Evolutionary conservation across 2,113 vertebrate genomes (phyloP), one percentile per base, ranked within the genome.

Genomic region (Amphilophus citrinellus): DNA sequence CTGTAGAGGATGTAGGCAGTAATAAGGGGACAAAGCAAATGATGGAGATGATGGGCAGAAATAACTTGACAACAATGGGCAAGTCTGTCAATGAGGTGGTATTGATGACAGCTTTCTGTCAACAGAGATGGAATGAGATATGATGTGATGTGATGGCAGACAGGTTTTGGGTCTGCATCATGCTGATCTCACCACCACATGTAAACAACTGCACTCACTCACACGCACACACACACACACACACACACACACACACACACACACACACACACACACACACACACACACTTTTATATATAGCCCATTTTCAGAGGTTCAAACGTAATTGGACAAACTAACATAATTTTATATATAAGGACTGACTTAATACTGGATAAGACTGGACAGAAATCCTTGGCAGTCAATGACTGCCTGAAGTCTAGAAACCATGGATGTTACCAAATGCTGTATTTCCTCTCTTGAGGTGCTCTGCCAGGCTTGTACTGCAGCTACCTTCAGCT

Each of bases 11-110:
- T 88, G 65, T 62, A 65, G 76, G 63, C 60, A 61, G 57, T 50
- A 84, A 90, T 92, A 90, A 86, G 87, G 71, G 81, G 79, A 87
- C 79, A 86, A 83, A 88, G 84, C 63, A 86, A 86, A 85, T 44
- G 83, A 88, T 84, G 80, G 47, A 80, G 47, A 60, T 63, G 79
- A 84, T 82, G 14, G 56, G 47, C 80, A 77, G 83, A 79, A 87
- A 80, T 83, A 88, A 82, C 39, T 22, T 37, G 10, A 84, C 30
- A 77, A 86, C 83, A 81, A 44, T 79, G 77, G 61, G 78, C 76
- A 39, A 85, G 77, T 60, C 47, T 71, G 84, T 84, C 79, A 84
- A 61, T 6, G 57, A n/a, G 77, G 75, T 30, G 18, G 42, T 65
- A 61, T 79, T 79, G 35, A 89, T 77, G 63, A 80, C 78, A 47